phyloP scores from a whole-genome alignment of 1,140 invertebrate species.

The Macrocentrus cingulum region DNA sequence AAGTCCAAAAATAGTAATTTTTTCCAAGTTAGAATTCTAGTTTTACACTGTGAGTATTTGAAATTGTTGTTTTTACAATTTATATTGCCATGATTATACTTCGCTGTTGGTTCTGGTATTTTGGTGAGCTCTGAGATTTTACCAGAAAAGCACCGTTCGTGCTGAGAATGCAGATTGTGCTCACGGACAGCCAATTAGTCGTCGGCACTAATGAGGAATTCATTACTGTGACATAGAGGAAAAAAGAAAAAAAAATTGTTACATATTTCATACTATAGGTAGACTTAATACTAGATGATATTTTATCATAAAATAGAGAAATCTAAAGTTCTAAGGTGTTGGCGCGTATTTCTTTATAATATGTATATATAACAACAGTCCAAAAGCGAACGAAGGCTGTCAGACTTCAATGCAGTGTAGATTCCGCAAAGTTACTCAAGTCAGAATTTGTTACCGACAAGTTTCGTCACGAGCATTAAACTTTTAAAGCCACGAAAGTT shows the following conservation, averaged over 20 bases:
- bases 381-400: not conserved
- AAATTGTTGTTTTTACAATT: too few species aligned
- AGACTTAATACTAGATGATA: too few species aligned
- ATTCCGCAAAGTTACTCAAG: constrained; percentile 36
- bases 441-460: constrained; percentile 29
- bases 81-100: too few species aligned
- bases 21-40: too few species aligned
- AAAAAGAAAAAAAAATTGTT: not conserved
- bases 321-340: too few species aligned
- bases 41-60: too few species aligned
- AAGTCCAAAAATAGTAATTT: too few species aligned
- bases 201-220: constrained; percentile 27
- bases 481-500: constrained; percentile 40
- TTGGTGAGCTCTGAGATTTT: not conserved
- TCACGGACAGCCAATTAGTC: constrained; percentile 29
- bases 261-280: not conserved
- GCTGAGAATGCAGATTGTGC: constrained; percentile 23
- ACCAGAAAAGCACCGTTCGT: constrained; percentile 16
- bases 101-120: not conserved
- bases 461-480: constrained; percentile 34
- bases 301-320: too few species aligned
- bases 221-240: constrained; percentile 21
- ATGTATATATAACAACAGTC: too few species aligned
- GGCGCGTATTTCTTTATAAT: too few species aligned
- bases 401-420: constrained; percentile 27